phyloP scores from a whole-genome alignment of 1,140 invertebrate genomes.

The Asobara japonica region DNA sequence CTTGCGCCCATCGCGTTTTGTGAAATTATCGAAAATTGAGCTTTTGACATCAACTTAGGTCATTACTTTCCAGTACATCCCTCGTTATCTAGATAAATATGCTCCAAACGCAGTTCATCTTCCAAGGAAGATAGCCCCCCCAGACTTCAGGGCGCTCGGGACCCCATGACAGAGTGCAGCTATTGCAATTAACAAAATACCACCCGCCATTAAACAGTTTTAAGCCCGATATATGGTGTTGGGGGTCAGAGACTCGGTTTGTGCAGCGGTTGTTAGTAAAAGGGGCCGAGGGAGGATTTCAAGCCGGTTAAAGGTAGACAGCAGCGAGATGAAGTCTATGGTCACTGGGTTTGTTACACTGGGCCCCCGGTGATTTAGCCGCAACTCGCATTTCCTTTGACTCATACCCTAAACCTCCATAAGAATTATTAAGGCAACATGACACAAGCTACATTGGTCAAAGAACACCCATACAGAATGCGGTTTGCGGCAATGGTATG shows the following conservation, averaged over 20 bases:
- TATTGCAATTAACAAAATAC: constrained; percentile 38
- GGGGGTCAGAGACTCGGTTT: constrained; percentile 13
- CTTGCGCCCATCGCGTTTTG: too few relatives aligned
- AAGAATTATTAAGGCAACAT: constrained; percentile 28
- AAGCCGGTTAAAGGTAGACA: background rate
- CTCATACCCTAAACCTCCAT: background rate
- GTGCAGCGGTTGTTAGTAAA: constrained; percentile 7
- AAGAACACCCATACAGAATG: constrained; percentile 15
- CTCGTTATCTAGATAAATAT: too few relatives aligned
- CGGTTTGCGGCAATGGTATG: constrained; percentile 19
- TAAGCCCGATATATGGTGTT: constrained; percentile 36
- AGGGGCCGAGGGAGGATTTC: constrained; percentile 11
- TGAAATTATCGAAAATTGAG: too few relatives aligned
- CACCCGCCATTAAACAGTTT: constrained; percentile 36
- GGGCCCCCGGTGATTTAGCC: constrained; percentile 18
- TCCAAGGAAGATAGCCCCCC: background rate
- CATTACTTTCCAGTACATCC: too few relatives aligned
- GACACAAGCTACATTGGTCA: constrained; percentile 10
- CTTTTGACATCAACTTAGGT: too few relatives aligned
- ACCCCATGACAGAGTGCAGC: background rate
- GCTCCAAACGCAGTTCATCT: background rate
- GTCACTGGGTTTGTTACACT: constrained; percentile 11
- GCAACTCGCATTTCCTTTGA: constrained; percentile 26
- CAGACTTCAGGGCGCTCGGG: background rate
- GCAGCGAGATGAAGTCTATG: background rate